Evolutionary conservation across 1,140 invertebrate genomes (phyloP), one percentile per base, ranked within the genome.

Genomic region (Calephelis virginiensis): DNA sequence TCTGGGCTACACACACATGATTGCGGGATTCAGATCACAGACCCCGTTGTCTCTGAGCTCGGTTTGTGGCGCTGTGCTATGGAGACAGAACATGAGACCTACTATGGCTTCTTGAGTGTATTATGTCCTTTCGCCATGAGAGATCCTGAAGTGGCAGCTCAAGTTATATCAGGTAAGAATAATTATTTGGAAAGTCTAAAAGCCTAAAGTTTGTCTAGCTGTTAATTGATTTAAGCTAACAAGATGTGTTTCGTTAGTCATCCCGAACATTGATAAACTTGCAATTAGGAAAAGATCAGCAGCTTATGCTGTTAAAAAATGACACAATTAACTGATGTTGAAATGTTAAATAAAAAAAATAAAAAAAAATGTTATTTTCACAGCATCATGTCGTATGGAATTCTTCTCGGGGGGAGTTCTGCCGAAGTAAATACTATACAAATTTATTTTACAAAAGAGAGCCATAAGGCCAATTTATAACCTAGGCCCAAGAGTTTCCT

Each of bases 11-110:
- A 70, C 17, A 66, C 61, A 4, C 69, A 83, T 43, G 76, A 77
- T 28, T 89, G 86, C 17, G 81, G 74, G 37, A 68, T 89, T 6
- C 72, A 76, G 5, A 79, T 89, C 47, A 82, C 73, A 1, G 70
- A 77, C 13, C 77, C 83, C 0, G 28, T 66, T 3, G 38, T 47
- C 9, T 10, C 17, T 50, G 83, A 88, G 49, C 65, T 85, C n/a
- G 85, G 85, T 6, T 46, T 84, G 6, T 88, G 87, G 87, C 78
- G 87, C 0, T 90, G 87, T 47, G 81, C 70, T 11, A 64, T 90
- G 14, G 74, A 86, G 38, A 85, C 87, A 3, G 76, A 70, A 7
- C 28, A 59, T 0, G 75, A 83, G 4, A 79, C 64, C 7, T 80
- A 81, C 69, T 86, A 78, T 46, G 87, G 82, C 0, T 86, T 86